Conservation (phyloP, 1,140 invertebrate genomes). For the Aphelinus atriplicis region DNA sequence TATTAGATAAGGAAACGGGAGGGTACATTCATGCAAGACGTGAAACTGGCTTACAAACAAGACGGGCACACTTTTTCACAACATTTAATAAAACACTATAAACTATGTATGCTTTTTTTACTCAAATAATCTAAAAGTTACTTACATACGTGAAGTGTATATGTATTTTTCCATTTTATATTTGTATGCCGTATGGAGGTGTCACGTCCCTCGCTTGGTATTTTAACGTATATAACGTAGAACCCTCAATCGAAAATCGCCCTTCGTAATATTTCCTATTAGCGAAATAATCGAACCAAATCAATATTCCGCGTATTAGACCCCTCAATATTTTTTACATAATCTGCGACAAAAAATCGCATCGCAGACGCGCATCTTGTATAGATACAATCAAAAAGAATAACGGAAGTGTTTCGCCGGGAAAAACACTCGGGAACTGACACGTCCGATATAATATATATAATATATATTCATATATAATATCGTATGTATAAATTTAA, state of each 20-base stretch:
- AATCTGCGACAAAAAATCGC: constrained; percentile 35
- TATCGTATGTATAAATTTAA: constrained; percentile 56
- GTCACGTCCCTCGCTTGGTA: constrained; percentile 47
- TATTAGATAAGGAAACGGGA: too few relatives aligned
- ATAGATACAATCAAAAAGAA: constrained; percentile 40
- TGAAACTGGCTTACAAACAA: constrained; percentile 40
- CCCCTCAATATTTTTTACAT: constrained; percentile 33
- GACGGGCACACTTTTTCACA: constrained; percentile 62
- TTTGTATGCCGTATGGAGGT: constrained; percentile 51
- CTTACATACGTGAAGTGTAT: constrained; percentile 60
- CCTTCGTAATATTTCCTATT: neutral
- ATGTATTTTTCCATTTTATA: constrained; percentile 45
- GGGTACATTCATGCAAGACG: constrained; percentile 13
- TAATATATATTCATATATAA: constrained; percentile 43
- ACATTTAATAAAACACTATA: constrained; percentile 67
- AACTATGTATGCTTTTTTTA: constrained; percentile 64
- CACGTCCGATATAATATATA: constrained; percentile 51
- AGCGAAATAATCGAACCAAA: constrained; percentile 28
- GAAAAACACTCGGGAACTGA: constrained; percentile 52
- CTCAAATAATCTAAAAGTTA: constrained; percentile 64
- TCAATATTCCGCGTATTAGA: constrained; percentile 14
- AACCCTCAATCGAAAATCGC: constrained; percentile 21
- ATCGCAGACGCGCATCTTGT: constrained; percentile 29
- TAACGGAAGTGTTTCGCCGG: constrained; percentile 41
- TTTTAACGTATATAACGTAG: constrained; percentile 37